Evolutionary conservation across 2,888 invertebrate species (phyloP).

Genomic region (Acrobasis repandana): DNA sequence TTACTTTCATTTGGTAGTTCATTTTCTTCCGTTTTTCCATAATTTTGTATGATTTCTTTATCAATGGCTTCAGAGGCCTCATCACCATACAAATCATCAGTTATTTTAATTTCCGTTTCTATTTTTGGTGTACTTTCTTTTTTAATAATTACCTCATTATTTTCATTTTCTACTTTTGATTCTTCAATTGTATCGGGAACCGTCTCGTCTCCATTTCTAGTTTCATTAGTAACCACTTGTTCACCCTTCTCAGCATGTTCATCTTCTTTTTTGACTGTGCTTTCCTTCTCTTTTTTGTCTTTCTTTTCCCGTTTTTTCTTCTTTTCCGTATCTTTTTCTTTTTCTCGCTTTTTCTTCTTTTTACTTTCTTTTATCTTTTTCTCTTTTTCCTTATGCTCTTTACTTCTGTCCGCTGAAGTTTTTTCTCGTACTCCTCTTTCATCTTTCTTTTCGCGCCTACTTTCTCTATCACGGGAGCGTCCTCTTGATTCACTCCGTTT

Average conservation of each 20-base stretch:
- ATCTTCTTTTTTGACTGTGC: conserved; percentile 53
- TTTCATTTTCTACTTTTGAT: conserved; percentile 41
- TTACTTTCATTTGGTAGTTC: conserved; percentile 46
- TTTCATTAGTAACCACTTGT: conserved; percentile 48
- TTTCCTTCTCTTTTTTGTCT: conserved; percentile 80
- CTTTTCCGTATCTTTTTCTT: conserved; percentile 78
- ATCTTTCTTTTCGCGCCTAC: conserved; percentile 80
- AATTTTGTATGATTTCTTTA: conserved; percentile 82
- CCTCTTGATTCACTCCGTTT: conserved; percentile 74
- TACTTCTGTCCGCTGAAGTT: conserved; percentile 71
- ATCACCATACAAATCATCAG: conserved; percentile 79
- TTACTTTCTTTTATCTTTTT: conserved; percentile 71
- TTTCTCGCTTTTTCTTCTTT: conserved; percentile 77
- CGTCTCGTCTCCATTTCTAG: conserved; percentile 43
- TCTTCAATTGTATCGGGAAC: conserved; percentile 42
- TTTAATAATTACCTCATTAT: conserved; percentile 34
- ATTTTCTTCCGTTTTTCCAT: conserved; percentile 70
- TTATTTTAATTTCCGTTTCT: conserved; percentile 42
- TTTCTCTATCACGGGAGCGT: conserved; percentile 78
- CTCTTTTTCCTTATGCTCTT: conserved; percentile 83
- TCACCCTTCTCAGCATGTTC: conserved; percentile 55
- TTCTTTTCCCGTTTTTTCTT: conserved; percentile 80
- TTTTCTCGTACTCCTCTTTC: conserved; percentile 69
- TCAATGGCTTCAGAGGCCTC: conserved; percentile 80
- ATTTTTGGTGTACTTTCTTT: conserved; percentile 38